Percentiles rank a stretch among this genome's conserved stretches.
Evolutionary conservation across 35 echinoderm and acorn worm genomes (phyloP).

Genomic region (Heliocidaris erythrogramma): DNA sequence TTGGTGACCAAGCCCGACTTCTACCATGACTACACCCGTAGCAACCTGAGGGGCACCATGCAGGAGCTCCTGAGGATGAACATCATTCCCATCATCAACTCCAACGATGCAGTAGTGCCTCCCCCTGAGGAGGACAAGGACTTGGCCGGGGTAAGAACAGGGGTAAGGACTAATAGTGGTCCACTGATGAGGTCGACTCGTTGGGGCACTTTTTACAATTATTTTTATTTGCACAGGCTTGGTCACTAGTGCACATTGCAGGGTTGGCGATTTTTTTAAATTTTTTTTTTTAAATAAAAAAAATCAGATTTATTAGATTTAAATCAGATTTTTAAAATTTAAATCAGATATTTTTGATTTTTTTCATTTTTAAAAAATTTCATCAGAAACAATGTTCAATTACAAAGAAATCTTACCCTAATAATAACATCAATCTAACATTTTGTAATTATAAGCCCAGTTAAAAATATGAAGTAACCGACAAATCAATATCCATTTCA

Average conservation of each 20-base stretch:
- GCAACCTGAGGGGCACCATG: slow-evolving; percentile 84
- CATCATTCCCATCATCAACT: slow-evolving; percentile 96
- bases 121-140: slow-evolving; percentile 95
- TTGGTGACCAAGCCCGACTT: slow-evolving; percentile 99
- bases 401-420: too few relatives aligned
- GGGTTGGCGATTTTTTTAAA: too few relatives aligned
- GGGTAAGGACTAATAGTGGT: slow-evolving; percentile 36
- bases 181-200: neutral
- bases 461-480: too few relatives aligned
- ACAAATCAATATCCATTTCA: too few relatives aligned
- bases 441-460: too few relatives aligned
- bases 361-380: too few relatives aligned
- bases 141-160: slow-evolving; percentile 86
- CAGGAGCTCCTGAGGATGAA: slow-evolving; percentile 94
- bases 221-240: neutral
- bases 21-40: slow-evolving; percentile 95
- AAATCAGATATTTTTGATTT: too few relatives aligned
- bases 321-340: too few relatives aligned
- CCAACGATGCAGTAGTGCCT: slow-evolving; percentile 89
- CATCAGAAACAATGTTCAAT: too few relatives aligned
- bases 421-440: too few relatives aligned
- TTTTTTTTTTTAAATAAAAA: too few relatives aligned
- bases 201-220: neutral
- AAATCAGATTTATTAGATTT: too few relatives aligned
- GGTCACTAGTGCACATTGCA: neutral